Evolutionary conservation across 2,888 invertebrate genomes (phyloP).

Genomic region (Atrina japonica): DNA sequence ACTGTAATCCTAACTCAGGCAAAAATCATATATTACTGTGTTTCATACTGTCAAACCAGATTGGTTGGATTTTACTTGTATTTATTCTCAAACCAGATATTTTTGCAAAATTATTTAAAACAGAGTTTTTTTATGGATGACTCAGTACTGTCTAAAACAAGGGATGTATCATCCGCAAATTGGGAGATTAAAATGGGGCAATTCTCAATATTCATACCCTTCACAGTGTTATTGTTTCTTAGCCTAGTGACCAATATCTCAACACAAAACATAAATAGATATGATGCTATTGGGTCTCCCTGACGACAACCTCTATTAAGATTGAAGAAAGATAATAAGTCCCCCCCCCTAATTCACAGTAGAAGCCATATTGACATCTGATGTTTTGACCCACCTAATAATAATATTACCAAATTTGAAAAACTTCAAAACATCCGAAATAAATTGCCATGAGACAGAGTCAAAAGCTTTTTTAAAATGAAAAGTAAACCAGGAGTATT

Average conservation of each 20-base stretch:
- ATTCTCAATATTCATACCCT: conserved; percentile 2
- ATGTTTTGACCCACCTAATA: conserved; percentile 23
- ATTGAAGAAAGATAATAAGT: conserved; percentile 9
- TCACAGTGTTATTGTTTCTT: not conserved
- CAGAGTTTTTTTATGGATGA: not conserved
- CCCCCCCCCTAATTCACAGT: conserved; percentile 12
- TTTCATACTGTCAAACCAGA: conserved; percentile 4
- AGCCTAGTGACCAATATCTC: not conserved
- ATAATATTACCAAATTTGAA: conserved; percentile 20
- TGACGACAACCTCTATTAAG: conserved; percentile 21
- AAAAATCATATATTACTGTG: not conserved
- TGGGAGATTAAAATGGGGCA: conserved; percentile 2
- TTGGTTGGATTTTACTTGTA: not conserved
- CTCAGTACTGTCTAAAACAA: not conserved
- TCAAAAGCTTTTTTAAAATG: conserved; percentile 17
- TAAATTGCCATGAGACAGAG: conserved; percentile 17
- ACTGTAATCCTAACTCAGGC: not conserved
- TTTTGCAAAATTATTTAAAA: not conserved
- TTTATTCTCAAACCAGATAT: conserved; percentile 1
- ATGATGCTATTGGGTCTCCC: conserved; percentile 1
- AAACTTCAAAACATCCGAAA: not conserved
- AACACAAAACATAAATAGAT: conserved; percentile 2
- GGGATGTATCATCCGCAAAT: not conserved
- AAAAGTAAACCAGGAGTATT: not conserved
- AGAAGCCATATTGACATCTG: conserved; percentile 8